phyloP scores from a whole-genome alignment of 2,888 invertebrate genomes.

The Phytoseiulus persimilis region DNA sequence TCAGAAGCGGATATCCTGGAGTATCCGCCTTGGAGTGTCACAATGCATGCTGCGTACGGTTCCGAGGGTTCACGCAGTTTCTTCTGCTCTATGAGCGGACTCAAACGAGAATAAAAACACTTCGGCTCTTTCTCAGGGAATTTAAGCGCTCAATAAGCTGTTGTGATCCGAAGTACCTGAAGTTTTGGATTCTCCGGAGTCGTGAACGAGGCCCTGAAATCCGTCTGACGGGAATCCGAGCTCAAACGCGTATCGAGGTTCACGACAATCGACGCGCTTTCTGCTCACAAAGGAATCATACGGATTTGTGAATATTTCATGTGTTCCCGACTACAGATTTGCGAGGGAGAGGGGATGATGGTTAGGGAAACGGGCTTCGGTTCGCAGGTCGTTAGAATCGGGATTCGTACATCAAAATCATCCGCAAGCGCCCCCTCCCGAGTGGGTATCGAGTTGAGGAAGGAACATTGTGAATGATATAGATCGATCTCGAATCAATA shows the following conservation, averaged over 20 bases:
- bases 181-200: neutral
- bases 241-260: neutral
- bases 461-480: neutral
- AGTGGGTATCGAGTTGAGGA: too few species aligned
- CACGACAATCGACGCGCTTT: neutral
- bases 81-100: too few species aligned
- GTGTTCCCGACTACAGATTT: neutral
- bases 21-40: too few species aligned
- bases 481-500: neutral
- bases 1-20: too few species aligned
- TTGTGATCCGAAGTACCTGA: slow-evolving; percentile 39
- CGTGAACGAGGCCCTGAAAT: slow-evolving; percentile 21
- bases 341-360: neutral
- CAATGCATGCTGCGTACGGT: too few species aligned
- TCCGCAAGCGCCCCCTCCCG: too few species aligned
- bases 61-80: too few species aligned
- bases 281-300: neutral
- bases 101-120: too few species aligned
- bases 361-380: too few species aligned
- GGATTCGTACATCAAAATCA: too few species aligned
- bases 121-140: neutral
- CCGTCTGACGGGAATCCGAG: neutral
- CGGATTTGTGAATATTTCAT: neutral
- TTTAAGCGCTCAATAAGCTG: slow-evolving; percentile 36
- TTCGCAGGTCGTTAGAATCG: too few species aligned